Percentiles rank a stretch among this genome's conserved stretches.
phyloP scores from a whole-genome alignment of 2,888 invertebrate genomes.

The Diogma glabrata region DNA sequence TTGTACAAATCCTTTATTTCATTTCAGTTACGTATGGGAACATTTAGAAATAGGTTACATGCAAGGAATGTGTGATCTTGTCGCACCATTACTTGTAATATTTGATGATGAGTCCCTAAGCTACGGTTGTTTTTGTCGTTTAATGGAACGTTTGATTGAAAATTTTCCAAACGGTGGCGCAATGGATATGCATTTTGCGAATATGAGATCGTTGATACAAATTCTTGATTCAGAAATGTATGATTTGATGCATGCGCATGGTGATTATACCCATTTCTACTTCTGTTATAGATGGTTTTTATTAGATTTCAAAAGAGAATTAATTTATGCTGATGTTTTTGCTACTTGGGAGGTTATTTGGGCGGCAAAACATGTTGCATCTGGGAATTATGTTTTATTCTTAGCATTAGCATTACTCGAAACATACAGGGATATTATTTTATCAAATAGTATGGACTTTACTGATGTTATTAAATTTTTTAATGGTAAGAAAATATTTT shows the following conservation, averaged over 20 bases:
- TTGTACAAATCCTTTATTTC: not conserved
- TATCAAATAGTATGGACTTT: constrained; percentile 94
- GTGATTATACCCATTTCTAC: constrained; percentile 94
- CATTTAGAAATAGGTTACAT: constrained; percentile 90
- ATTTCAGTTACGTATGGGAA: constrained; percentile 84
- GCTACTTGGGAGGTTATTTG: constrained; percentile 92
- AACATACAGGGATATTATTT: constrained; percentile 86
- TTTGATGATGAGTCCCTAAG: constrained; percentile 85
- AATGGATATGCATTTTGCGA: constrained; percentile 93
- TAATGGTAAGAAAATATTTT: constrained; percentile 55
- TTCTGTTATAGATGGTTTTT: constrained; percentile 97
- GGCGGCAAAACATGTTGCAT: constrained; percentile 80
- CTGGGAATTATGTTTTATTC: constrained; percentile 84
- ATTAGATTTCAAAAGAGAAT: constrained; percentile 88
- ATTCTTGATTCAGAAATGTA: constrained; percentile 89
- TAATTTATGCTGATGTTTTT: constrained; percentile 89
- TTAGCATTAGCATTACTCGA: constrained; percentile 83
- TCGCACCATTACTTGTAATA: constrained; percentile 82
- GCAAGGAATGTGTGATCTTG: constrained; percentile 96
- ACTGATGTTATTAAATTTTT: constrained; percentile 98
- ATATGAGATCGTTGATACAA: constrained; percentile 78
- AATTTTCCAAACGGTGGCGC: constrained; percentile 89
- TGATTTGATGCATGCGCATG: constrained; percentile 87
- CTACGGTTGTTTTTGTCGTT: constrained; percentile 80
- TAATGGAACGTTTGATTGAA: constrained; percentile 83